phyloP scores from a whole-genome alignment of 2,888 invertebrate genomes.

The Ecdyonurus torrentis region DNA sequence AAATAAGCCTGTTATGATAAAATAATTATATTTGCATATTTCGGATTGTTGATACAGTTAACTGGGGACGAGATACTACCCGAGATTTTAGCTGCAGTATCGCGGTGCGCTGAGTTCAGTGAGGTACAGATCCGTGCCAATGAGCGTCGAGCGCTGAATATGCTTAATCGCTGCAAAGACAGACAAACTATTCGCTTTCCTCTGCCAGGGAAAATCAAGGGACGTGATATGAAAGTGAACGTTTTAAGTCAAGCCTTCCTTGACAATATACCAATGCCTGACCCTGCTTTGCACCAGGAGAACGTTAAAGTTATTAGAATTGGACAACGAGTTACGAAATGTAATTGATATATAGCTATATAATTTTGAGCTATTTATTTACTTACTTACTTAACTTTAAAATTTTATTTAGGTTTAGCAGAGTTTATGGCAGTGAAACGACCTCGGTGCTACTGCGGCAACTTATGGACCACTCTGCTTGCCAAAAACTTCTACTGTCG shows the following conservation, averaged over 20 bases:
- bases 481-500: slow-evolving; percentile 47
- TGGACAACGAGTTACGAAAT: slow-evolving; percentile 49
- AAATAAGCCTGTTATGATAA: background rate
- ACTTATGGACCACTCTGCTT: slow-evolving; percentile 41
- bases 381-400: background rate
- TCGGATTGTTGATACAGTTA: slow-evolving; percentile 27
- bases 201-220: slow-evolving; percentile 50
- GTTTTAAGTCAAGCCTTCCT: slow-evolving; percentile 62
- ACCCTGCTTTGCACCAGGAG: slow-evolving; percentile 52
- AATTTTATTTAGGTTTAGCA: slow-evolving; percentile 31
- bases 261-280: slow-evolving; percentile 47
- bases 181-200: slow-evolving; percentile 45
- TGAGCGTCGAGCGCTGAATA: slow-evolving; percentile 51
- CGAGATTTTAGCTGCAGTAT: slow-evolving; percentile 35
- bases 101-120: slow-evolving; percentile 46
- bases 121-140: slow-evolving; percentile 48
- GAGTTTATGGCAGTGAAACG: slow-evolving; percentile 31
- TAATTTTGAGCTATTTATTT: background rate
- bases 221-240: slow-evolving; percentile 56
- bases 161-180: slow-evolving; percentile 44
- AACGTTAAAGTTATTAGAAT: slow-evolving; percentile 46
- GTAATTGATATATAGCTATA: slow-evolving; percentile 33
- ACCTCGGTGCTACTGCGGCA: slow-evolving; percentile 28
- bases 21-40: slow-evolving; percentile 1
- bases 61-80: slow-evolving; percentile 38